Conservation (phyloP, 2,113 vertebrate genomes). For the Carassius carassius region DNA sequence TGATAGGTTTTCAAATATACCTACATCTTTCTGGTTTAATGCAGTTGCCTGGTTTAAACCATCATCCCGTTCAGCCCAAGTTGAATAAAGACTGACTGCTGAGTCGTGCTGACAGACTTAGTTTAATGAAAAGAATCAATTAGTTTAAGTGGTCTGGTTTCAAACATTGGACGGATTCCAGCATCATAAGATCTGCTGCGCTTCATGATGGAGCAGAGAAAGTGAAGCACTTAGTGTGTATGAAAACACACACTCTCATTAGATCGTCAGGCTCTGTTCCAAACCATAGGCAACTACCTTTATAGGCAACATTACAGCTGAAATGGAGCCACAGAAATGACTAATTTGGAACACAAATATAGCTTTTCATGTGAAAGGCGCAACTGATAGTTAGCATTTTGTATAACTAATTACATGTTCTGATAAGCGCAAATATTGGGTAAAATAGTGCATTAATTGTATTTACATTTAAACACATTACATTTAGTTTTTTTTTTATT, state of each 20-base stretch:
- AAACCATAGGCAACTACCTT: not conserved
- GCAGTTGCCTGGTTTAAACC: not conserved
- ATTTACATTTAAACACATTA: no score
- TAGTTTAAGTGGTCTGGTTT: conserved; percentile 14
- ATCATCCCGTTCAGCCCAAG: not conserved
- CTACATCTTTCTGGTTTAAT: not conserved
- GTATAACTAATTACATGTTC: not conserved
- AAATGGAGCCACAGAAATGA: not conserved
- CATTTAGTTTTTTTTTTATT: no score
- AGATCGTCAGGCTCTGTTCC: not conserved
- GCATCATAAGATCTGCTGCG: not conserved
- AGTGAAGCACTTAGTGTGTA: not conserved
- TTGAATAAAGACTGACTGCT: not conserved
- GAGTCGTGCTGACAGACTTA: conserved; percentile 2
- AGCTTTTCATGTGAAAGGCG: no score
- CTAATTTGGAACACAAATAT: no score
- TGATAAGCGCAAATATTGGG: not conserved
- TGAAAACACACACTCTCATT: not conserved
- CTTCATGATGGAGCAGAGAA: not conserved
- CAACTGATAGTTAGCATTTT: not conserved
- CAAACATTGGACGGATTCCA: conserved; percentile 13
- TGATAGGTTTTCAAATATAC: not conserved
- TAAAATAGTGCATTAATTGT: not conserved
- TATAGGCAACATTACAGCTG: not conserved
- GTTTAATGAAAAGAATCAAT: conserved; percentile 21